A percentile compares a stretch with the other conserved stretches of the same genome.
Conservation (phyloP, 2,113 vertebrate genomes). For the Dicrurus megarhynchus region DNA sequence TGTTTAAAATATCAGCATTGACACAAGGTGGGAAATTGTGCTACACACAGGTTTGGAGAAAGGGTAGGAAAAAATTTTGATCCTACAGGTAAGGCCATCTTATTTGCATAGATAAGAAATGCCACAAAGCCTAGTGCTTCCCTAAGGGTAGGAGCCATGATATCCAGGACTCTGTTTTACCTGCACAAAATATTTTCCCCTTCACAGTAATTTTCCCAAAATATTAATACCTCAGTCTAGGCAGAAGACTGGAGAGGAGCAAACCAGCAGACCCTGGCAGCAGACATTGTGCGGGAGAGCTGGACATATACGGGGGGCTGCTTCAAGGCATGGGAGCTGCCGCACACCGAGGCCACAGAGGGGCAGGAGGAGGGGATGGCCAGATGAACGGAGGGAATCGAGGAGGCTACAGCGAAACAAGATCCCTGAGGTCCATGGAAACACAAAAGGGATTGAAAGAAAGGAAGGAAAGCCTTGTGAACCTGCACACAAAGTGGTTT, state of each 20-base stretch:
- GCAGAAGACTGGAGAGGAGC: not conserved
- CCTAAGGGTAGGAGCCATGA: not conserved
- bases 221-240: not conserved
- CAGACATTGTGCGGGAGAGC: not conserved
- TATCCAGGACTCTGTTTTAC: not conserved
- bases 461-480: not conserved
- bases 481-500: rapidly evolving
- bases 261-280: not conserved
- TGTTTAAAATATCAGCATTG: not conserved
- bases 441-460: rapidly evolving
- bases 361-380: not conserved
- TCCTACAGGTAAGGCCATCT: not conserved
- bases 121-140: not conserved
- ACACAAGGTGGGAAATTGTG: not conserved
- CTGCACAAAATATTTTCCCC: not conserved
- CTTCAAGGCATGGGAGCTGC: not conserved
- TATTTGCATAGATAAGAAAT: not conserved
- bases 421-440: rapidly evolving
- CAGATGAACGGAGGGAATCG: rapidly evolving
- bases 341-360: rapidly evolving
- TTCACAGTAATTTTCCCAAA: not conserved
- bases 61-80: not conserved
- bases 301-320: not conserved
- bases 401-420: not conserved
- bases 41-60: not conserved